These are phyloP conservation scores for Podarcis siculus DNA, from an alignment of 2,797 vertebrate species.

Conservation along the genomic window DNA sequence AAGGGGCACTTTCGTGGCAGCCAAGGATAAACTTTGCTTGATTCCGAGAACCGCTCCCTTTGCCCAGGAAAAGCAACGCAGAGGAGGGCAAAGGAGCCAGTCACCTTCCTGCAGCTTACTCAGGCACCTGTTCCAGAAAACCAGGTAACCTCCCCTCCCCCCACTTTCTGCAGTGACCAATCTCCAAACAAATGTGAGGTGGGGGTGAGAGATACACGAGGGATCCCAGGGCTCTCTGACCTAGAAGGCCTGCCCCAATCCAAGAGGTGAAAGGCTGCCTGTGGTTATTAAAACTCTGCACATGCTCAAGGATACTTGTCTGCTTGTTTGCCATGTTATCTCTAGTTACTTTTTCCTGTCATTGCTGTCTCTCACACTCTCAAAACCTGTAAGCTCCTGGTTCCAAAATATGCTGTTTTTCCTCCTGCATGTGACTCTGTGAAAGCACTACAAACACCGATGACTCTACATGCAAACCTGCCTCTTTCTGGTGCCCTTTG, in stretches of 20 bases:
- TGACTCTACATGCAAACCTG: background rate
- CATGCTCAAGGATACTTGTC: background rate
- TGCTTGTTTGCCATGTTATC: background rate
- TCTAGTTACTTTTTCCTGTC: background rate
- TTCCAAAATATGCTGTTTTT: background rate
- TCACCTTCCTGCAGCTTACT: background rate
- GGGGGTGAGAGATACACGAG: background rate
- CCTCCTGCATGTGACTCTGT: background rate
- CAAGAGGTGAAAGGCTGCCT: no score
- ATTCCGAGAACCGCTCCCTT: background rate
- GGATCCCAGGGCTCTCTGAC: background rate
- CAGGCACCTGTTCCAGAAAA: background rate
- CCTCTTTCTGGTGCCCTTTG: no score
- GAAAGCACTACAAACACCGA: background rate
- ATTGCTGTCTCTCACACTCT: background rate
- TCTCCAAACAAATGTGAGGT: background rate
- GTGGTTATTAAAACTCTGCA: background rate
- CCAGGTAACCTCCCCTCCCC: background rate
- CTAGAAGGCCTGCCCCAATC: background rate
- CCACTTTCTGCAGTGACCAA: background rate
- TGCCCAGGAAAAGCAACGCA: background rate
- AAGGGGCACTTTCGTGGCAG: slow-evolving; percentile 10
- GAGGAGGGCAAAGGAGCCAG: background rate
- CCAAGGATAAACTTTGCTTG: background rate
- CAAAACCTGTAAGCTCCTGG: background rate